phyloP scores from a whole-genome alignment of 1,140 invertebrate genomes.

The Drosophila triauraria region DNA sequence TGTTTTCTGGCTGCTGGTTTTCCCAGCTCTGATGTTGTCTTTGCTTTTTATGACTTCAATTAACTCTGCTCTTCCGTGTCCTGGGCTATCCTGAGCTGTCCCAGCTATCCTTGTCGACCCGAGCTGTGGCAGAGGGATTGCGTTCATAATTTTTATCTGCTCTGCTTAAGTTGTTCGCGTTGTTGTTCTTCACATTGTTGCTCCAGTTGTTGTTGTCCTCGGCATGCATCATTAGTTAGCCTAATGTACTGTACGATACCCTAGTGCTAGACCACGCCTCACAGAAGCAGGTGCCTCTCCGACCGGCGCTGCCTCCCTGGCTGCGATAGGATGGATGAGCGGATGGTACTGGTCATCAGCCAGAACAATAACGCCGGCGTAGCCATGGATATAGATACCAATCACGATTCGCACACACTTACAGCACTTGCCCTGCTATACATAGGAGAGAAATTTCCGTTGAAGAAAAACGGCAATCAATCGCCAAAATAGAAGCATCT shows the following conservation, averaged over 20 bases:
- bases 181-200: conserved; percentile 56
- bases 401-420: conserved; percentile 50
- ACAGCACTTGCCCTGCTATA: conserved; percentile 8
- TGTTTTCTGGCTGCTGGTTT: conserved; percentile 52
- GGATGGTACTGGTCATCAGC: conserved; percentile 52
- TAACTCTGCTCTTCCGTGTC: conserved; percentile 71
- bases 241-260: conserved; percentile 73
- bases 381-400: conserved; percentile 56
- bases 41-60: conserved; percentile 80
- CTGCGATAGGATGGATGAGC: background rate
- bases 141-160: conserved; percentile 80
- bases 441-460: conserved; percentile 49
- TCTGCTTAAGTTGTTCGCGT: conserved; percentile 66
- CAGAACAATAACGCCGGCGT: conserved; percentile 52
- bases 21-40: conserved; percentile 41
- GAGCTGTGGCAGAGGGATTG: conserved; percentile 63
- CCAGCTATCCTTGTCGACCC: conserved; percentile 14
- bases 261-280: conserved; percentile 63
- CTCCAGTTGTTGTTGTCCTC: conserved; percentile 50
- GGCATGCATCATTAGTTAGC: conserved; percentile 81
- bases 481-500: conserved; percentile 78
- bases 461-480: conserved; percentile 78
- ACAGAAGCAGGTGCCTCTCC: conserved; percentile 47
- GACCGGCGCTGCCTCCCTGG: background rate
- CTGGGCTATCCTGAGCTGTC: conserved; percentile 33